Percentiles rank a stretch among this genome's conserved stretches.
Evolutionary conservation across 1,140 invertebrate species (phyloP).

Genomic region (Lepidotrigona ventralis): DNA sequence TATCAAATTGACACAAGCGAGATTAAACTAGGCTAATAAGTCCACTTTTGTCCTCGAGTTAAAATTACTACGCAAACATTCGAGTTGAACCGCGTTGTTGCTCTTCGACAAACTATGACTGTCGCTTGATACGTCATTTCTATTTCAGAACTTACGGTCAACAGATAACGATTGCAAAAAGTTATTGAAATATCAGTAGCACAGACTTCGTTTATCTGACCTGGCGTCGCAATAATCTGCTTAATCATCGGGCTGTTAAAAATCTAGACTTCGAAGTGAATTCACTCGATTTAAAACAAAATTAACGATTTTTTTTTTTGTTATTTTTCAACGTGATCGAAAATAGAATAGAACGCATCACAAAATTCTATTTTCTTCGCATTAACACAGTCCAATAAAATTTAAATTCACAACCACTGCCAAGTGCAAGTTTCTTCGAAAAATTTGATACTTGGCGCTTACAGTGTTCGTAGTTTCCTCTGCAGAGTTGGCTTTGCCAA

Average conservation of each 20-base stretch:
- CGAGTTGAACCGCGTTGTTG: background rate
- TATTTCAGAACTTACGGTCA: background rate
- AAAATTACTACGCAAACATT: background rate
- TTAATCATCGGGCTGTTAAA: constrained; percentile 4
- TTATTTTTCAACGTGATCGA: too few species aligned
- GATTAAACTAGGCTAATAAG: too few species aligned
- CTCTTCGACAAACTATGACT: background rate
- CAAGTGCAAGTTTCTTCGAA: too few species aligned
- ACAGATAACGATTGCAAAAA: background rate
- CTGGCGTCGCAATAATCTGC: background rate
- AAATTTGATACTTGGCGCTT: too few species aligned
- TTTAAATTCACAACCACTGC: too few species aligned
- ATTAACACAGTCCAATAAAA: too few species aligned
- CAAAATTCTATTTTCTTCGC: too few species aligned
- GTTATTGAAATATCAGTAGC: background rate
- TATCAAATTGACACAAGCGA: background rate
- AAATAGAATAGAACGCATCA: too few species aligned
- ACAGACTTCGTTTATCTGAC: background rate
- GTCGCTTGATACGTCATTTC: background rate
- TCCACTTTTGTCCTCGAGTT: background rate
- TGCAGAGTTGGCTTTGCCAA: too few species aligned
- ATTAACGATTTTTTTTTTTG: too few species aligned
- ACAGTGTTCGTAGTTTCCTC: too few species aligned
- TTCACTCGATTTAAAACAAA: too few species aligned
- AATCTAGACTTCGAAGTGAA: background rate